These are phyloP conservation scores for Phalacrocorax carbo DNA, from an alignment of 2,113 vertebrate genomes.

Conservation along the genomic window DNA sequence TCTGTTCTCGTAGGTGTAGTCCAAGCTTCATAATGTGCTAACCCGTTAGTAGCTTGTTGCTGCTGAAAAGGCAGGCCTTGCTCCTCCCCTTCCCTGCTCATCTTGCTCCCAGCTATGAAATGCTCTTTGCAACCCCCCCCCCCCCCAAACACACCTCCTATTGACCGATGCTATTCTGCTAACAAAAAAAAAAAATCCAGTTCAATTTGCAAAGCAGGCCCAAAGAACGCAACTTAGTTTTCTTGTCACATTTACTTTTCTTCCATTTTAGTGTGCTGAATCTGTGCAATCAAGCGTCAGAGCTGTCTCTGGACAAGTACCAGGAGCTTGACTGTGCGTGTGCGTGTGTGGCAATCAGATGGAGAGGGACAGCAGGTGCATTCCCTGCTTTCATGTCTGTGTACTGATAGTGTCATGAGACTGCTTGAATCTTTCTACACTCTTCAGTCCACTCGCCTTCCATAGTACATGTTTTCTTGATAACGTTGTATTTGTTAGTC, in stretches of 20 bases:
- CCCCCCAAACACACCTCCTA: background rate
- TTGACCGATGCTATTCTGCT: background rate
- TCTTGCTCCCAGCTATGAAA: background rate
- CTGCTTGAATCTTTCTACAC: background rate
- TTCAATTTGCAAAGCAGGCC: background rate
- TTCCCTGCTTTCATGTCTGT: background rate
- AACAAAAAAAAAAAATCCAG: background rate
- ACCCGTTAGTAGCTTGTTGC: background rate
- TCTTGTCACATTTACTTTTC: background rate
- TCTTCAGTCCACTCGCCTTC: background rate
- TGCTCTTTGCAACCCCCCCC: background rate
- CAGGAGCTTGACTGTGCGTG: background rate
- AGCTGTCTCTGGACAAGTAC: background rate
- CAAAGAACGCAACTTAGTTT: background rate
- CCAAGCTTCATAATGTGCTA: background rate
- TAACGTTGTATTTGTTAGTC: background rate
- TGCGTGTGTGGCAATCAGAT: fast-evolving
- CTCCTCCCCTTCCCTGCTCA: background rate
- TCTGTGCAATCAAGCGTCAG: background rate
- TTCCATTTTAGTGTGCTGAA: background rate
- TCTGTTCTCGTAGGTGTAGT: background rate
- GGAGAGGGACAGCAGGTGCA: background rate
- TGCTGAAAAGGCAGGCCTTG: background rate
- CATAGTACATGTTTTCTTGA: background rate
- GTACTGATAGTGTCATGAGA: fast-evolving